Percentiles rank a stretch among this genome's conserved stretches.
Conservation (phyloP, 2,113 vertebrate genomes). For the Arvicanthis niloticus region DNA sequence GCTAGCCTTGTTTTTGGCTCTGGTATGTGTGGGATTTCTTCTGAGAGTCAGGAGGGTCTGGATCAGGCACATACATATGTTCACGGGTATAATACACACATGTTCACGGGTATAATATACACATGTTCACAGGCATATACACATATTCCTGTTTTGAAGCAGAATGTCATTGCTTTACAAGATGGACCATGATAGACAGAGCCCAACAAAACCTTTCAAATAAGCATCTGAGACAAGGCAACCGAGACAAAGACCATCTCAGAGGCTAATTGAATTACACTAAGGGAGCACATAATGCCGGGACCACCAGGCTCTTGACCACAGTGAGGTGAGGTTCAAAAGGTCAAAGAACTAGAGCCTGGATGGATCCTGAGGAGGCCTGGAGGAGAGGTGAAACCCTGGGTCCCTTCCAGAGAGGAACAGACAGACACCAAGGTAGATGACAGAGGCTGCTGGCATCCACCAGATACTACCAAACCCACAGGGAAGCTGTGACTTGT, state of each 20-base stretch:
- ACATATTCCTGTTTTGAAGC: too few relatives aligned
- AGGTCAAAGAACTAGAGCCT: background rate
- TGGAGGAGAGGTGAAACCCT: rapidly evolving
- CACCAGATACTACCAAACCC: background rate
- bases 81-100: too few relatives aligned
- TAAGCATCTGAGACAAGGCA: background rate
- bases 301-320: background rate
- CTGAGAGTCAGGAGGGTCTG: background rate
- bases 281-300: background rate
- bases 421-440: background rate
- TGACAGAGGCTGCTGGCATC: rapidly evolving
- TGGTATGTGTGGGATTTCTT: rapidly evolving
- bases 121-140: background rate
- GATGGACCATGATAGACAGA: too few relatives aligned
- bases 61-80: background rate
- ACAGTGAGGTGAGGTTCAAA: background rate
- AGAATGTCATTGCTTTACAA: background rate
- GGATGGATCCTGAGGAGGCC: too few relatives aligned
- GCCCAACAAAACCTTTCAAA: background rate
- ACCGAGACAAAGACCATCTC: rapidly evolving
- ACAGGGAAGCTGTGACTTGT: background rate
- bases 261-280: background rate
- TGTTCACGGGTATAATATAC: too few relatives aligned
- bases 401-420: background rate
- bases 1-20: background rate